Evolutionary conservation across 2,888 invertebrate species (phyloP), one percentile per base, ranked within the genome.

Genomic region (Drosophila maculinotata): DNA sequence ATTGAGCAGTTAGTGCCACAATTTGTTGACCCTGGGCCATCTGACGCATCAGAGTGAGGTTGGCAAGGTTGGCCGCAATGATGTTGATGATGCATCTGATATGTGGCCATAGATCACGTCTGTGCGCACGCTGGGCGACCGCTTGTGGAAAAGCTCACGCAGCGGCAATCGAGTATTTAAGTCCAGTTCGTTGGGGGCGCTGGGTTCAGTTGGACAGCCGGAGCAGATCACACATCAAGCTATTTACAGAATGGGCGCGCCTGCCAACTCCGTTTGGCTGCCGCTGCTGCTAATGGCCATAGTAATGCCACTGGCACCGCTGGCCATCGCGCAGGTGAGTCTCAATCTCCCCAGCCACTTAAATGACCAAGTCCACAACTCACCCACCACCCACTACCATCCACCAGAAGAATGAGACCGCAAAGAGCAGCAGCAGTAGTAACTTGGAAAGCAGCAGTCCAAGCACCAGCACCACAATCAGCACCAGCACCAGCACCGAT

Each of bases 41-140:
- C 41, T 73, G 71, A 73, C 73, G 74, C 71, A 72, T 58, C 53
- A 9, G n/a, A n/a, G n/a, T 6, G 9, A 4, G 48, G 62, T 57
- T 45, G 30, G 51, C 69, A 72, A 72, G 71, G 74, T 73, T 68
- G 56, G 14, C 15, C 9, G 25, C 30, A 44, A 31, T 53, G 64
- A 47, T 28, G 72, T 62, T 36, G 71, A 53, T 73, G 74, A 64
- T 69, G 69, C 53, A 66, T 71, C 58, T 62, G 66, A 69, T 82
- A 79, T 82, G 35, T 69, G 66, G 51, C 30, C 62, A 69, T 69
- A 73, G 73, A 79, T 82, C 79, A 79, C 79, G 79, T 79, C 77
- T 72, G 57, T 20, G 64, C 48, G 66, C 69, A 28, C 54, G 26
- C 53, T 62, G 35, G 14, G 12, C 42, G 31, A 15, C n/a, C 25